phyloP scores from a whole-genome alignment of 2,888 invertebrate genomes.

The Erebia ligea region DNA sequence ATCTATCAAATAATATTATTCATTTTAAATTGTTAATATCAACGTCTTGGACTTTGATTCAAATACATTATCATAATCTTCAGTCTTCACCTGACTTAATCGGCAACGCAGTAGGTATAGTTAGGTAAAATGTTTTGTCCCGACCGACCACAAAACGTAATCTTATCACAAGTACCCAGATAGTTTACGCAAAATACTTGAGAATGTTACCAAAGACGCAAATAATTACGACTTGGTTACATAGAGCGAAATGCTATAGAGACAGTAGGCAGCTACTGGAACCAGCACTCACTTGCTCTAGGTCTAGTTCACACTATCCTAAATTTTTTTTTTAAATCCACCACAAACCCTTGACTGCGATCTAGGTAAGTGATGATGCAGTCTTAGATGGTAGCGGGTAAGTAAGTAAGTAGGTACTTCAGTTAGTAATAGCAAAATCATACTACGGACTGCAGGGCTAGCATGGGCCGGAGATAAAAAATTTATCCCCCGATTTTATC shows the following conservation, averaged over 20 bases:
- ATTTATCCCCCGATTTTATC: too few species aligned
- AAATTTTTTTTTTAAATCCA: too few species aligned
- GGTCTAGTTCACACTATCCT: too few species aligned
- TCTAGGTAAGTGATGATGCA: too few species aligned
- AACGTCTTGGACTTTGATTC: neutral
- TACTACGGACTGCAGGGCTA: too few species aligned
- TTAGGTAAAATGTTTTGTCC: neutral
- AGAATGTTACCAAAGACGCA: conserved; percentile 5
- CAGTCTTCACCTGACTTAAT: neutral
- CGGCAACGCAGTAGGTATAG: neutral
- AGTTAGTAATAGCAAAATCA: too few species aligned
- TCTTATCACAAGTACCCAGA: neutral
- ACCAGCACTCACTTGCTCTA: neutral
- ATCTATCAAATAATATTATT: too few species aligned
- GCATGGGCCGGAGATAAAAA: too few species aligned
- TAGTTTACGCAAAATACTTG: conserved; percentile 7
- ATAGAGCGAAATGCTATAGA: neutral
- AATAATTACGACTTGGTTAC: conserved; percentile 1
- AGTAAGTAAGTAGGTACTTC: too few species aligned
- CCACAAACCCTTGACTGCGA: too few species aligned
- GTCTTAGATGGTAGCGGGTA: too few species aligned
- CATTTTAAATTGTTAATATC: neutral
- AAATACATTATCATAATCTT: neutral
- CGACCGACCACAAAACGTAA: neutral
- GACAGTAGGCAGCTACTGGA: neutral